A percentile compares a stretch with the other conserved stretches of the same genome.
Evolutionary conservation across 2,113 vertebrate genomes (phyloP).

Genomic region (Calonectris borealis): DNA sequence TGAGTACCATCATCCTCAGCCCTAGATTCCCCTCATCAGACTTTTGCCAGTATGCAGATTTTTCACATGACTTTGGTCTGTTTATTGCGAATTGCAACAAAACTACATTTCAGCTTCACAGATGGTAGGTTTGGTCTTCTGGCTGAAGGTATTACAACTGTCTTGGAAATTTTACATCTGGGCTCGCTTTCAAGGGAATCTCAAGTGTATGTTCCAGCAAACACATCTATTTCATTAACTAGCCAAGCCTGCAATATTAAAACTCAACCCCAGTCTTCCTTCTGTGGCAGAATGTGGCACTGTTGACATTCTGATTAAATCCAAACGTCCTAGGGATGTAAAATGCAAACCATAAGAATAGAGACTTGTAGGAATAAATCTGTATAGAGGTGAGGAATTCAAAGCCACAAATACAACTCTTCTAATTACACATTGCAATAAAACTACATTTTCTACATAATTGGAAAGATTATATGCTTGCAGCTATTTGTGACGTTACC

Average conservation of each 20-base stretch:
- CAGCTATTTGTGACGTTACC: background rate
- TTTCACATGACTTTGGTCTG: background rate
- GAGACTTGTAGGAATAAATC: background rate
- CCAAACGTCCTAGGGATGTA: background rate
- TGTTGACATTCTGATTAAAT: background rate
- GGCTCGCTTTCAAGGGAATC: constrained; percentile 26
- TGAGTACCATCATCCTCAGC: background rate
- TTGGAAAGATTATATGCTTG: background rate
- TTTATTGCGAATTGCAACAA: background rate
- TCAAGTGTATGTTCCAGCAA: background rate
- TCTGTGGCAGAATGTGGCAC: background rate
- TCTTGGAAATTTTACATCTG: background rate
- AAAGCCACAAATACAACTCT: background rate
- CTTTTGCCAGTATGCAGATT: background rate
- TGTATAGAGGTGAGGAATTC: background rate
- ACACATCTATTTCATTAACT: background rate
- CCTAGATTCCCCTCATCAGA: background rate
- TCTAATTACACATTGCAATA: background rate
- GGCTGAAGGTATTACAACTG: background rate
- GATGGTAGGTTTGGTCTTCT: background rate
- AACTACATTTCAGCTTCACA: background rate
- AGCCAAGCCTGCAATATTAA: background rate
- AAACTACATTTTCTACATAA: background rate
- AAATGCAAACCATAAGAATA: background rate
- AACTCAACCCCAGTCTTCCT: background rate